Evolutionary conservation across 2,888 invertebrate genomes (phyloP).

Genomic region (Cantharis lateralis): DNA sequence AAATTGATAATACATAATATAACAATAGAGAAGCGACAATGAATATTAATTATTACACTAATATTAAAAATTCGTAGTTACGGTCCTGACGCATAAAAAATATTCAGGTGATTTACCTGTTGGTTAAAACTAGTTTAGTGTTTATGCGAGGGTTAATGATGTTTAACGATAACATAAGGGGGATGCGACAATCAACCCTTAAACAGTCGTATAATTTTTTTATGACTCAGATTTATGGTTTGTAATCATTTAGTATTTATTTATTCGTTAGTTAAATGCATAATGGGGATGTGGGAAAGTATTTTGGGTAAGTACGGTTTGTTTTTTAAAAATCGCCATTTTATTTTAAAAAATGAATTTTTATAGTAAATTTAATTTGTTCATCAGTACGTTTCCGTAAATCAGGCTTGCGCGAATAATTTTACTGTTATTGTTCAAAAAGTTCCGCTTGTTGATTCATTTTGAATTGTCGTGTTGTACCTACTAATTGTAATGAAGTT

Average conservation of each 20-base stretch:
- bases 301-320: background rate
- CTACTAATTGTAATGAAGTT: background rate
- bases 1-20: background rate
- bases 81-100: background rate
- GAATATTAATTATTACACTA: background rate
- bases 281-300: background rate
- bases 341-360: background rate
- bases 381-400: conserved; percentile 9
- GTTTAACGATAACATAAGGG: background rate
- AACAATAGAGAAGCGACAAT: background rate
- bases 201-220: background rate
- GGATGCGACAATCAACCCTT: background rate
- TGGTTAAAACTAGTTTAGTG: background rate
- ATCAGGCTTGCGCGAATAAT: conserved; percentile 16
- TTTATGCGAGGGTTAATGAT: background rate
- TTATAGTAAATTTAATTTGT: background rate
- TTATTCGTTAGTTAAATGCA: background rate
- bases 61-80: background rate
- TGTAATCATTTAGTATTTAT: background rate
- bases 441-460: conserved; percentile 13
- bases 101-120: background rate
- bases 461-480: conserved; percentile 5
- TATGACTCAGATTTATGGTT: background rate
- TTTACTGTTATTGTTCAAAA: conserved; percentile 23
- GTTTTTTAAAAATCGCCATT: background rate